Conservation (phyloP, 2,113 vertebrate species). For the Ranitomeya variabilis region DNA sequence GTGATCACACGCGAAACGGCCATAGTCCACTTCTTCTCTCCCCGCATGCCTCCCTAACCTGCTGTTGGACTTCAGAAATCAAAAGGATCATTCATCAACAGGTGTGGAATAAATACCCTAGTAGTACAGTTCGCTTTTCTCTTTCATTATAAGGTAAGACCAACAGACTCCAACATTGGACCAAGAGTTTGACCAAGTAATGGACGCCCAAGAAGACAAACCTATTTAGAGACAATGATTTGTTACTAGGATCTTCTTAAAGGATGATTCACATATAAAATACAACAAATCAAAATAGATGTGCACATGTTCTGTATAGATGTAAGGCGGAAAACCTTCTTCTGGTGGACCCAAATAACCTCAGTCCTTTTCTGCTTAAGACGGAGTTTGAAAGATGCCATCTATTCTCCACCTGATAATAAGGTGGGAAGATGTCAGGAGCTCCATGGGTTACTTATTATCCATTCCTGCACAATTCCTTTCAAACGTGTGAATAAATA, state of each 20-base stretch:
- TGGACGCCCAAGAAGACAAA: not conserved
- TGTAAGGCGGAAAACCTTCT: not conserved
- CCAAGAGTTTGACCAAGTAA: not conserved
- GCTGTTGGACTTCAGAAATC: too few relatives aligned
- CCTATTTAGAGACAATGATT: too few relatives aligned
- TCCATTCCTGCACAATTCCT: not conserved
- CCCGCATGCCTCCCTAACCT: too few relatives aligned
- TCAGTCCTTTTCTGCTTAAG: not conserved
- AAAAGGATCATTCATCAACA: too few relatives aligned
- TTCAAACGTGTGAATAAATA: not conserved
- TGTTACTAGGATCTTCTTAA: too few relatives aligned
- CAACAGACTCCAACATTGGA: not conserved
- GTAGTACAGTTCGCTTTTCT: too few relatives aligned
- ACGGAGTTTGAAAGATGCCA: not conserved
- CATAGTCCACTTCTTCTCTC: too few relatives aligned
- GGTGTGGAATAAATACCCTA: too few relatives aligned
- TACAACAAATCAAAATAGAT: not conserved
- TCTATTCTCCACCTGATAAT: not conserved
- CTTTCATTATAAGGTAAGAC: not conserved
- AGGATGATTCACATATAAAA: not conserved
- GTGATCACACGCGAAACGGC: too few relatives aligned
- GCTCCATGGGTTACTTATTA: not conserved
- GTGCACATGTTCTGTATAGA: not conserved
- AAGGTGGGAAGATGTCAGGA: not conserved
- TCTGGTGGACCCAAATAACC: not conserved